Evolutionary conservation across 2,888 invertebrate genomes (phyloP).

Genomic region (Zelleria hepariella): DNA sequence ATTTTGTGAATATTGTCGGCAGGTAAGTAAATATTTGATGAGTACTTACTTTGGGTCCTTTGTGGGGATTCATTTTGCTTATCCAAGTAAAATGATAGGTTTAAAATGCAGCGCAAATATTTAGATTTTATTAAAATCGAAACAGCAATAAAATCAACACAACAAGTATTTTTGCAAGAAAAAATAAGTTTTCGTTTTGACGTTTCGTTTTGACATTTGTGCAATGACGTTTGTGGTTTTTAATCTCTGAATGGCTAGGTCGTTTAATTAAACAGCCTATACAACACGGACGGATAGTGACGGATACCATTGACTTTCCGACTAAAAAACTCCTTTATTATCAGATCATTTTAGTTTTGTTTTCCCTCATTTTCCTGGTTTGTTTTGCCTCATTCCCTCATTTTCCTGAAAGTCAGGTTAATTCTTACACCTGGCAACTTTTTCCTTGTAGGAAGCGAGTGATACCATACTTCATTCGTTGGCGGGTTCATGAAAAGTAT

Average conservation of each 20-base stretch:
- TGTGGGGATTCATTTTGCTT: not conserved
- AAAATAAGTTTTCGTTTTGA: not conserved
- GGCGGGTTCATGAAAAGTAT: slow-evolving; percentile 79
- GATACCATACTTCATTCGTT: slow-evolving; percentile 80
- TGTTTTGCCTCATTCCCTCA: slow-evolving; percentile 19
- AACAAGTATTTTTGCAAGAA: not conserved
- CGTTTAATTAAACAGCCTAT: not conserved
- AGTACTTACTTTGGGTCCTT: not conserved
- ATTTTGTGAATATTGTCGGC: not conserved
- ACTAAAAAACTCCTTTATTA: no score
- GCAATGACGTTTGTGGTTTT: not conserved
- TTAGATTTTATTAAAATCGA: not conserved
- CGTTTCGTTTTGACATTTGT: not conserved
- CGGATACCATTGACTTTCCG: no score
- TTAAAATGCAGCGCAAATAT: not conserved
- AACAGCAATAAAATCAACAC: not conserved
- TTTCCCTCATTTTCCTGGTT: not conserved
- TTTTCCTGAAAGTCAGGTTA: slow-evolving; percentile 77
- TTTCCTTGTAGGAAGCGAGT: slow-evolving; percentile 75
- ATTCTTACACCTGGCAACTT: slow-evolving; percentile 68
- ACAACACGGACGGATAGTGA: no score
- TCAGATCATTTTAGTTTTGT: no score
- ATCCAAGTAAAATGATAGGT: not conserved
- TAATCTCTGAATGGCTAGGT: not conserved
- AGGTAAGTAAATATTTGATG: not conserved